A percentile compares a stretch with the other conserved stretches of the same genome.
Conservation (phyloP, 1,140 invertebrate genomes). For the Hypsibius dujardini region DNA sequence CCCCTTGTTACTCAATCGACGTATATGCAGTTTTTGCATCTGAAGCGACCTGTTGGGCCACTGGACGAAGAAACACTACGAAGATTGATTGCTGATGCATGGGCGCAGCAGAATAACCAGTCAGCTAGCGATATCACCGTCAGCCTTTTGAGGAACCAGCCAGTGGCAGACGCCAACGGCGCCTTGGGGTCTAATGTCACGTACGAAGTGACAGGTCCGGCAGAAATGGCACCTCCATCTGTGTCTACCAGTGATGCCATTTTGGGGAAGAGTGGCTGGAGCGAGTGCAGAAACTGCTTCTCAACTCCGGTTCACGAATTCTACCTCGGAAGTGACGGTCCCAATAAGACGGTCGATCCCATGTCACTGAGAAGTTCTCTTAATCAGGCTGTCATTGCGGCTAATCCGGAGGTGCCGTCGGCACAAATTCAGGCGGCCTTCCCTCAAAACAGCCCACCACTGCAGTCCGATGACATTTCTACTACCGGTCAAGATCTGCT, state of each 20-base stretch:
- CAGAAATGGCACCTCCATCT: not conserved
- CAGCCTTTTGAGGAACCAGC: not conserved
- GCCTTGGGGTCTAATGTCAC: not conserved
- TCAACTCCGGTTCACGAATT: not conserved
- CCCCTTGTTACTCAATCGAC: not conserved
- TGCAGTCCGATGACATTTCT: not conserved
- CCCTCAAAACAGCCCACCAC: not conserved
- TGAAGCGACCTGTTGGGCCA: not conserved
- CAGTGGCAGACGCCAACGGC: not conserved
- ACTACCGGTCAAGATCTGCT: not conserved
- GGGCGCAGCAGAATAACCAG: not conserved
- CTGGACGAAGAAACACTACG: not conserved
- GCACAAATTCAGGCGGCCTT: not conserved
- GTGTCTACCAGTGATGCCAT: not conserved
- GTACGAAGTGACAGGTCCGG: not conserved
- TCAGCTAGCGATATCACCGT: not conserved
- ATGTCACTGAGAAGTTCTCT: not conserved
- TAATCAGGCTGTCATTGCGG: not conserved
- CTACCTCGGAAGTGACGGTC: not conserved
- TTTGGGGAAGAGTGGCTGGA: not conserved
- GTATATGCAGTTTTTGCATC: not conserved
- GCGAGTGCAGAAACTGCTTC: not conserved
- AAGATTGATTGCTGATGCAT: not conserved
- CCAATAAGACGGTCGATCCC: not conserved
- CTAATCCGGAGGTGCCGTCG: not conserved